A percentile compares a stretch with the other conserved stretches of the same genome.
Conservation (phyloP, 2,797 vertebrate species). For the Sebastes diaconus region DNA sequence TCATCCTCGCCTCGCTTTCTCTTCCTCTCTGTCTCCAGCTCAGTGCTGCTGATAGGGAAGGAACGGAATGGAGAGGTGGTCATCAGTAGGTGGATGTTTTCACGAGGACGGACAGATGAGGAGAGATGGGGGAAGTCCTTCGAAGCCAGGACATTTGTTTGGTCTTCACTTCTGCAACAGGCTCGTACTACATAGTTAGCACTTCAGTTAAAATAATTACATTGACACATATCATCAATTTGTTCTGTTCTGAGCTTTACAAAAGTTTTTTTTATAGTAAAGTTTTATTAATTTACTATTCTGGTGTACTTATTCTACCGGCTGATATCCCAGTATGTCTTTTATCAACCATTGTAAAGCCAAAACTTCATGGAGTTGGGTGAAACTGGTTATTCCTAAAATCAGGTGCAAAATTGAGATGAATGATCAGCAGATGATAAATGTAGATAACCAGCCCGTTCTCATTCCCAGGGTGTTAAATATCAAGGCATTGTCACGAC, state of each 20-base stretch:
- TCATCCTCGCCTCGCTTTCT: conserved; percentile 60
- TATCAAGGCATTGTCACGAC: too few relatives aligned
- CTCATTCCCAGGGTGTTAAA: too few relatives aligned
- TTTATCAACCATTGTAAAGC: background rate
- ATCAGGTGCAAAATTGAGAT: background rate
- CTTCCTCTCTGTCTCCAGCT: conserved; percentile 68
- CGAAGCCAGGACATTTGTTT: background rate
- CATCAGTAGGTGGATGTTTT: conserved; percentile 37
- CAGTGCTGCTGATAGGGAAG: conserved; percentile 1
- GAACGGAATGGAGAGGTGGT: conserved; percentile 69
- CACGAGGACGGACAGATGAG: conserved; percentile 7
- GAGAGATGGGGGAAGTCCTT: conserved; percentile 4
- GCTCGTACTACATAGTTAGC: background rate
- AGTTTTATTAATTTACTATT: background rate
- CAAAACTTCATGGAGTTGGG: background rate
- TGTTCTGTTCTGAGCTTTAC: background rate
- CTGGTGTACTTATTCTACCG: background rate
- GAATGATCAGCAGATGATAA: background rate
- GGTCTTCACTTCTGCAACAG: background rate
- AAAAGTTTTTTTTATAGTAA: background rate
- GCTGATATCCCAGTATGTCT: background rate
- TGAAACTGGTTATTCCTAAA: background rate
- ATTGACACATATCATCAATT: background rate
- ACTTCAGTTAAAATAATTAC: background rate
- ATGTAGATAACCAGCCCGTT: background rate